Evolutionary conservation across 1,140 invertebrate species (phyloP).

Genomic region (Aphaenogaster rudis): DNA sequence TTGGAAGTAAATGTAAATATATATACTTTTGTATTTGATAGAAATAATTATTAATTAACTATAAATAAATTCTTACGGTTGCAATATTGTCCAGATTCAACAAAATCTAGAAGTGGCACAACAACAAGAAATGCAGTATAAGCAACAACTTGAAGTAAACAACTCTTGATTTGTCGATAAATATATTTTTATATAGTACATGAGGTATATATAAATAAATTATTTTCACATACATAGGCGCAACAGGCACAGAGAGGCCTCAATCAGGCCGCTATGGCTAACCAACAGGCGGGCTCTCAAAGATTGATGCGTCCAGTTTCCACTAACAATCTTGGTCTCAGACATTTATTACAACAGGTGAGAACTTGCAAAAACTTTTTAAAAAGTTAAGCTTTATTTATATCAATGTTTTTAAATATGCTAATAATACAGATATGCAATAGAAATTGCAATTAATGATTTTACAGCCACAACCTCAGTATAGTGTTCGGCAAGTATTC

Average conservation of each 20-base stretch:
- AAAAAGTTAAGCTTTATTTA: slow-evolving; percentile 28
- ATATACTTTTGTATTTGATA: slow-evolving; percentile 13
- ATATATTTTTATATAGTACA: slow-evolving; percentile 12
- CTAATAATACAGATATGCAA: neutral
- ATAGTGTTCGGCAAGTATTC: slow-evolving; percentile 82
- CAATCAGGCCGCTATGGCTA: slow-evolving; percentile 82
- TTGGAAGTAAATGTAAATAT: slow-evolving; percentile 87
- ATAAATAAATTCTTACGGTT: neutral
- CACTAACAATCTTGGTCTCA: slow-evolving; percentile 90
- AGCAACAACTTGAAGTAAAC: slow-evolving; percentile 90
- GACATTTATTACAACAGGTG: slow-evolving; percentile 91
- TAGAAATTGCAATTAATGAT: slow-evolving; percentile 34
- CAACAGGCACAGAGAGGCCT: slow-evolving; percentile 85
- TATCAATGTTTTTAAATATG: neutral
- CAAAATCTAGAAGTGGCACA: slow-evolving; percentile 92
- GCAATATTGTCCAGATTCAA: slow-evolving; percentile 87
- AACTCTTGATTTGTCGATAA: slow-evolving; percentile 42
- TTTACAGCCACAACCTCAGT: slow-evolving; percentile 85
- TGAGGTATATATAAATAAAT: neutral
- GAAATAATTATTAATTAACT: neutral
- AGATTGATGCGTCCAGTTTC: slow-evolving; percentile 90
- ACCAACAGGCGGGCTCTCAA: slow-evolving; percentile 86
- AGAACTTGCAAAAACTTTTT: neutral
- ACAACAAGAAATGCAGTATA: slow-evolving; percentile 92
- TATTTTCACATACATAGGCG: slow-evolving; percentile 70